A percentile compares a stretch with the other conserved stretches of the same genome.
phyloP scores from a whole-genome alignment of 2,113 vertebrate genomes.

The Colistium nudipinnis region DNA sequence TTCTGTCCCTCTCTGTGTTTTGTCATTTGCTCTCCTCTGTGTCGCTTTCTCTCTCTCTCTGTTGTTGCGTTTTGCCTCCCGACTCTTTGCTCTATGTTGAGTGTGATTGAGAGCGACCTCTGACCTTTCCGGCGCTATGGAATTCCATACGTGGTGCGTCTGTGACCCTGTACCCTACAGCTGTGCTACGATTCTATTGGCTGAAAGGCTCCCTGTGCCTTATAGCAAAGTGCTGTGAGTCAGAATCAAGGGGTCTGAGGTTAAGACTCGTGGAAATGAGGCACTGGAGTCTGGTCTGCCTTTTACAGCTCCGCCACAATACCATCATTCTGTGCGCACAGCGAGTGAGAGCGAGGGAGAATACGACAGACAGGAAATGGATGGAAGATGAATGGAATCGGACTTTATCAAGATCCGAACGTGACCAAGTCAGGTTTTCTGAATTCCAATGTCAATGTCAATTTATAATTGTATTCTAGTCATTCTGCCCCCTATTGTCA shows the following conservation, averaged over 20 bases:
- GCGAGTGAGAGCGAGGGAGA: conserved; percentile 17
- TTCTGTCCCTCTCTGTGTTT: conserved; percentile 15
- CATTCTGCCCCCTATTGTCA: neutral
- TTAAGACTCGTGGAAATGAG: conserved; percentile 70
- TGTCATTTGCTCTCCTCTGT: conserved; percentile 9
- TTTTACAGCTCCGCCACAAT: conserved; percentile 69
- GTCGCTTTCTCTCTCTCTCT: conserved; percentile 1
- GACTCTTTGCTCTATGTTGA: conserved; percentile 56
- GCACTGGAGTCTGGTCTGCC: conserved; percentile 59
- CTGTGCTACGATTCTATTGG: conserved; percentile 69
- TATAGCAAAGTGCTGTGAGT: conserved; percentile 58
- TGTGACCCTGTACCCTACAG: conserved; percentile 64
- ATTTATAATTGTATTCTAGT: neutral
- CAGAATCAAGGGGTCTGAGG: conserved; percentile 72
- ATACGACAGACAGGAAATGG: conserved; percentile 11
- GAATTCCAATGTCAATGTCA: neutral
- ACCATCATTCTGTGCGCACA: conserved; percentile 59
- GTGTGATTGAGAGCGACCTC: conserved; percentile 74
- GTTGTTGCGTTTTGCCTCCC: conserved; percentile 59
- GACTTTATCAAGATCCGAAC: too few species aligned
- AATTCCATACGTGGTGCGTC: conserved; percentile 78
- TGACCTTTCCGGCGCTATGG: conserved; percentile 67
- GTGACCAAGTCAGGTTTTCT: neutral
- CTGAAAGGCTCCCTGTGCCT: conserved; percentile 65
- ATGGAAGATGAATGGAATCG: conserved; percentile 6